Evolutionary conservation across 2,888 invertebrate genomes (phyloP).

Genomic region (Drosophila stalkeri): DNA sequence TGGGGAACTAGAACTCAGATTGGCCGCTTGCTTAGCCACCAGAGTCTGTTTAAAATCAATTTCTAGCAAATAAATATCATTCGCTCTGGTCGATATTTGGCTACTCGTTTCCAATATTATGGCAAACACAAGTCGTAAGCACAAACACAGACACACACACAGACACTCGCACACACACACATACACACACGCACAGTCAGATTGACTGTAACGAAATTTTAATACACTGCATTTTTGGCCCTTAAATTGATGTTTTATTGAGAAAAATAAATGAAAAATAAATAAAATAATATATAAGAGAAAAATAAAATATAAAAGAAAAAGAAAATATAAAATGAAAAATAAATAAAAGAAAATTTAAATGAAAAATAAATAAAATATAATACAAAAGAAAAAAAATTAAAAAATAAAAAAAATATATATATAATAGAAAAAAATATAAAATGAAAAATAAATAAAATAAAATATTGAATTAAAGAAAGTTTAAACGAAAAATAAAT

Average conservation of each 20-base stretch:
- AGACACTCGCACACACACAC: neutral
- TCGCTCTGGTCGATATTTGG: conserved; percentile 41
- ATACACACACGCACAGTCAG: neutral
- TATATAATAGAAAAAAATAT: no score
- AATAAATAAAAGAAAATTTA: no score
- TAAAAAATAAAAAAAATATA: no score
- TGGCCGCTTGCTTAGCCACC: conserved; percentile 19
- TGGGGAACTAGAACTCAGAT: conserved; percentile 18
- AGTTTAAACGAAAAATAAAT: no score
- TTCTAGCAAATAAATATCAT: conserved; percentile 55
- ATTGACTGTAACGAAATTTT: conserved; percentile 8
- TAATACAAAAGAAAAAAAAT: no score
- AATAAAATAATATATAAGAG: no score
- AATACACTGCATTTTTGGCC: conserved; percentile 12
- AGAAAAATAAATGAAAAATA: no score
- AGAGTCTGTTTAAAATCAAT: conserved; percentile 57
- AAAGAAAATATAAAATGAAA: no score
- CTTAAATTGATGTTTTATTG: neutral
- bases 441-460: no score
- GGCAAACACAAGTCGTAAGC: conserved; percentile 38
- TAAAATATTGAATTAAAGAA: no score
- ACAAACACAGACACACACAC: neutral
- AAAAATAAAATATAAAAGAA: no score
- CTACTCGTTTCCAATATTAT: conserved; percentile 41
- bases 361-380: no score